Base-by-base conservation (phyloP, 2,113 vertebrate genomes). In the Aphyosemion australe region DNA sequence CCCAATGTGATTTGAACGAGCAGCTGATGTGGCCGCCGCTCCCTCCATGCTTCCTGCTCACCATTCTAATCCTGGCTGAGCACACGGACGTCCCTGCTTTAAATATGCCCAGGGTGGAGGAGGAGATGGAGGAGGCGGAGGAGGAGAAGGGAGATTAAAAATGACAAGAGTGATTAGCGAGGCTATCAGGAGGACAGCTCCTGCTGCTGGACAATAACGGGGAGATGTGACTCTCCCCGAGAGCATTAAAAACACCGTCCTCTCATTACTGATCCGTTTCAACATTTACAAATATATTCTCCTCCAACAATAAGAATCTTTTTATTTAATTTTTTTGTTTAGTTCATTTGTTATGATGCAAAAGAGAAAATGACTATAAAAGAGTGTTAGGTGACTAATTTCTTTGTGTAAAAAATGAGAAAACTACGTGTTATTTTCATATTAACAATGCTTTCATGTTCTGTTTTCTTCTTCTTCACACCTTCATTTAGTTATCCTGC, bases 81-180 rank as follows among this genome's bases (percentile, higher is more conserved):
- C 86, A 86, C 86, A 90, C 51, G 1, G 67, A 84, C 84, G 82
- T 65, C 70, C 56, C 70, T 84, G 82, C 87, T 88, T 88, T 87
- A 90, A 89, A 89, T 90, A 88, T 71, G 58, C 74, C 50, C 62
- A 10, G 72, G 72, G 78, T 78, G 79, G 80, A 85, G 56, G 82
- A 84, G 81, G 41, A 42, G 37, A 12, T 1, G 41, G 41, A 42
- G 41, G 41, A 42, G 41, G 41, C 6, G 12, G 69, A 71, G 77
- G 80, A 32, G 78, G 74, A 85, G 59, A 80, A 87, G 84, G 74
- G 63, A 85, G 87, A 89, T 90, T 89, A 89, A 88, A 89, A 88
- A 88, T 74, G 86, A 88, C 89, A 88, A 64, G 74, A 86, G 82
- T 83, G 87, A 90, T 90, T 90, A 89, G 89, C 48, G 74, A 82